These are phyloP conservation scores for Pharmacophagus antenor DNA, from an alignment of 2,888 invertebrate species.

Conservation along the genomic window DNA sequence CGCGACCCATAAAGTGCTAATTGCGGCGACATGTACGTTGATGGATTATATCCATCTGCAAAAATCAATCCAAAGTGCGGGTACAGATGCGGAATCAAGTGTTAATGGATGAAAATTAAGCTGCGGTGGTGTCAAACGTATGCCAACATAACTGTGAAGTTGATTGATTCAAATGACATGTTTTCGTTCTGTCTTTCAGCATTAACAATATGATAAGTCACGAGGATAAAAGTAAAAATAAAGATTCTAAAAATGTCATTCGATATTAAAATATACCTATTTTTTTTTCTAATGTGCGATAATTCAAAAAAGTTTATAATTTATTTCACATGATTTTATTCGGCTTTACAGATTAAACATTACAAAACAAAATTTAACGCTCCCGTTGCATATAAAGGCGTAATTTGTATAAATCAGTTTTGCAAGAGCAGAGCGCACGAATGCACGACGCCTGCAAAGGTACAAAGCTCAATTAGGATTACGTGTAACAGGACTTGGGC, in stretches of 20 bases:
- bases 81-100: slow-evolving; percentile 2
- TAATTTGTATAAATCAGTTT: slow-evolving; percentile 29
- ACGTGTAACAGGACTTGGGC: slow-evolving; percentile 31
- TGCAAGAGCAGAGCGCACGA: slow-evolving; percentile 52
- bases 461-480: slow-evolving; percentile 66
- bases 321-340: background rate
- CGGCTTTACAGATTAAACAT: slow-evolving; percentile 1
- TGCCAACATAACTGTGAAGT: too few relatives aligned
- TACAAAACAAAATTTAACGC: slow-evolving; percentile 23
- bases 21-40: slow-evolving; percentile 19
- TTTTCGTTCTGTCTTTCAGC: too few relatives aligned
- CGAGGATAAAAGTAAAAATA: too few relatives aligned
- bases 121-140: too few relatives aligned
- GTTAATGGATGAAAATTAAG: background rate
- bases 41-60: slow-evolving; percentile 18
- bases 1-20: slow-evolving; percentile 22
- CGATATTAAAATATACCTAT: too few relatives aligned
- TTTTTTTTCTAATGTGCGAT: too few relatives aligned
- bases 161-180: too few relatives aligned
- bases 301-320: too few relatives aligned
- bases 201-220: too few relatives aligned
- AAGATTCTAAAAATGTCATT: too few relatives aligned
- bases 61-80: slow-evolving; percentile 6
- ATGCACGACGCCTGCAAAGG: slow-evolving; percentile 29
- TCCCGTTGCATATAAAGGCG: slow-evolving; percentile 19